Percentiles rank a stretch among this genome's conserved stretches.
These are phyloP conservation scores for Enteromius argenteus DNA, from an alignment of 2,797 vertebrate species.

Conservation along the genomic window DNA sequence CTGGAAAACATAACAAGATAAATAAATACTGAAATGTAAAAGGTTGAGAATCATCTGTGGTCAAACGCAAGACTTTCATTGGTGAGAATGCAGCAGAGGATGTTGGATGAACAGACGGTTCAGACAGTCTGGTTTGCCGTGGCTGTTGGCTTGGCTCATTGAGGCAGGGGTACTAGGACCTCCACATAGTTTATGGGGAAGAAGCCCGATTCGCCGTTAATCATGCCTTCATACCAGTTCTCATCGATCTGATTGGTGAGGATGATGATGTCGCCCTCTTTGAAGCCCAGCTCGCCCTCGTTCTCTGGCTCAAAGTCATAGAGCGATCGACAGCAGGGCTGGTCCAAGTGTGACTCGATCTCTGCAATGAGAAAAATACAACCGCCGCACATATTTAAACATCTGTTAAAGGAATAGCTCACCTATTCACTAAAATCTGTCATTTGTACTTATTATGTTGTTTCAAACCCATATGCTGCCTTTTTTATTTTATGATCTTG, in stretches of 20 bases:
- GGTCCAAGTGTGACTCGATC: conserved; percentile 82
- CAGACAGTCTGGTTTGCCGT: conserved; percentile 46
- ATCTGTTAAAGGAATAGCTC: neutral
- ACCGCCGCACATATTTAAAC: neutral
- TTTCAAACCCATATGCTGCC: neutral
- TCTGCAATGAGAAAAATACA: conserved; percentile 71
- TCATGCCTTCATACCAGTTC: conserved; percentile 97
- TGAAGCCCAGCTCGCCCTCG: conserved; percentile 94
- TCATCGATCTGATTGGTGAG: conserved; percentile 96
- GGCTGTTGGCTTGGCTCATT: conserved; percentile 71
- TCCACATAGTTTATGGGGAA: conserved; percentile 98
- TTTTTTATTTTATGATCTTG: neutral
- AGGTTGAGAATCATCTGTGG: conserved; percentile 75
- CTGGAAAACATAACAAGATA: conserved; percentile 69
- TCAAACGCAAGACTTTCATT: conserved; percentile 75
- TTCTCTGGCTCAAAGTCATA: conserved; percentile 96
- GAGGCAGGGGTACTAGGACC: conserved; percentile 89
- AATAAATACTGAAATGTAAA: conserved; percentile 82
- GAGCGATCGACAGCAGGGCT: conserved; percentile 93
- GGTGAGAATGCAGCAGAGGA: conserved; percentile 63
- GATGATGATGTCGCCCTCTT: conserved; percentile 94
- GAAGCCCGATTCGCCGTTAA: conserved; percentile 90
- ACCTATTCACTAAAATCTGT: neutral
- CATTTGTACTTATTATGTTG: neutral
- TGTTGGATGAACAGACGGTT: conserved; percentile 31